phyloP scores from a whole-genome alignment of 2,888 invertebrate species.

The Microchrysa polita region DNA sequence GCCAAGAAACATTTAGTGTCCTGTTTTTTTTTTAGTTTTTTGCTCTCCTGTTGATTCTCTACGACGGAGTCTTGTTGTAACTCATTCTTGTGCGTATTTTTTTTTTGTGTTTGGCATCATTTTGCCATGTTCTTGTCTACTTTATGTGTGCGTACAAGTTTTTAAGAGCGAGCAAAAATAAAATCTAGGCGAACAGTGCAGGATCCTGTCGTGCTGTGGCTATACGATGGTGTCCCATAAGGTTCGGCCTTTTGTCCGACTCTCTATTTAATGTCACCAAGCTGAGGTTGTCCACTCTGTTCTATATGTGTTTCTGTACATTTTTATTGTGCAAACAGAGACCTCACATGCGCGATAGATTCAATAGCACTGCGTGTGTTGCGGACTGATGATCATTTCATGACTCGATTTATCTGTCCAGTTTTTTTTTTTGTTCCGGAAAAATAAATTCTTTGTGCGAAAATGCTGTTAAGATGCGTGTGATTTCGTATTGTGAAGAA shows the following conservation, averaged over 20 bases:
- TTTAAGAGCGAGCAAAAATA: not conserved
- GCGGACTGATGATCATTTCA: not conserved
- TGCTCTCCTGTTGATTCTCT: too few relatives aligned
- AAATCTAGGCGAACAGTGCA: too few relatives aligned
- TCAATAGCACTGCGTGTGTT: not conserved
- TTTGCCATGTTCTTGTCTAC: slow-evolving; percentile 43
- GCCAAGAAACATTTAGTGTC: not conserved
- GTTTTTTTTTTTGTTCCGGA: not conserved
- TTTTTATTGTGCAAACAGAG: not conserved
- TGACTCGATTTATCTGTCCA: not conserved
- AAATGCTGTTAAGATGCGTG: not conserved
- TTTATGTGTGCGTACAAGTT: slow-evolving; percentile 9
- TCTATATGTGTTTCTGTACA: too few relatives aligned
- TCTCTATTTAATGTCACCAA: slow-evolving; percentile 36
- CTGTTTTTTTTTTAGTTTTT: slow-evolving; percentile 16
- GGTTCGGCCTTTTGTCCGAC: slow-evolving; percentile 13
- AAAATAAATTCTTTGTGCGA: not conserved
- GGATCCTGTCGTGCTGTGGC: slow-evolving; percentile 24
- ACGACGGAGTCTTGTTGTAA: too few relatives aligned
- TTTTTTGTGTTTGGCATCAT: slow-evolving; percentile 12
- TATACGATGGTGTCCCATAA: slow-evolving; percentile 3
- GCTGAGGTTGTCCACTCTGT: slow-evolving; percentile 8
- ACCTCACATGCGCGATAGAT: not conserved
- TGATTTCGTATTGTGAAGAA: not conserved
- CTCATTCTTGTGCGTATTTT: too few relatives aligned